phyloP scores from a whole-genome alignment of 2,797 vertebrate species.

The Rhynchonycteris naso region DNA sequence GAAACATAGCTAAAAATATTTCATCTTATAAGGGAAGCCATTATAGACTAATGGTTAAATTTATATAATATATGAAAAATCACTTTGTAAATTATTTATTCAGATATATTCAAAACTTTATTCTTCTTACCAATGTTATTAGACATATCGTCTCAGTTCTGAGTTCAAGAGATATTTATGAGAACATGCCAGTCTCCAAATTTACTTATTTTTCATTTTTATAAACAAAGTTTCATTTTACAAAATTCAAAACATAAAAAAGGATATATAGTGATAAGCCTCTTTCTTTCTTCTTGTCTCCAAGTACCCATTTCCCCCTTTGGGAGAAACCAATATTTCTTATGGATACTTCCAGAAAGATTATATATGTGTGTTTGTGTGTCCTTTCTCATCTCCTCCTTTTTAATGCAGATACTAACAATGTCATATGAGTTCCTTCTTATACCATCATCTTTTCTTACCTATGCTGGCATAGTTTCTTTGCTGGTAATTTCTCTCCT shows the following conservation, averaged over 20 bases:
- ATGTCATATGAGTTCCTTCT: neutral
- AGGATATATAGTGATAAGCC: neutral
- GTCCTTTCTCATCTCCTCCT: neutral
- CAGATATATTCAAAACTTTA: neutral
- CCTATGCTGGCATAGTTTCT: neutral
- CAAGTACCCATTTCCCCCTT: neutral
- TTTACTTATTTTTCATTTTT: neutral
- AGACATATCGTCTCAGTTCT: neutral
- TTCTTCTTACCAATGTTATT: neutral
- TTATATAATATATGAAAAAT: neutral
- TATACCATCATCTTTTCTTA: neutral
- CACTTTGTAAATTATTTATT: neutral
- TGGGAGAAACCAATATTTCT: neutral
- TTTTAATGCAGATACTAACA: neutral
- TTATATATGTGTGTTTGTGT: neutral
- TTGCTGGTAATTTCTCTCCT: neutral
- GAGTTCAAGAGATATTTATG: constrained; percentile 7
- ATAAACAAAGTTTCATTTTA: neutral
- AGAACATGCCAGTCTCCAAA: neutral
- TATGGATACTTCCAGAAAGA: constrained; percentile 20
- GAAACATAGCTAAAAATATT: neutral
- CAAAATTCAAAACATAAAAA: neutral
- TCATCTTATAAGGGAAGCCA: neutral
- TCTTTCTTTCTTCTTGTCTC: neutral
- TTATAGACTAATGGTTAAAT: neutral